Evolutionary conservation across 2,797 vertebrate genomes (phyloP).

Genomic region (Notamacropus eugenii): DNA sequence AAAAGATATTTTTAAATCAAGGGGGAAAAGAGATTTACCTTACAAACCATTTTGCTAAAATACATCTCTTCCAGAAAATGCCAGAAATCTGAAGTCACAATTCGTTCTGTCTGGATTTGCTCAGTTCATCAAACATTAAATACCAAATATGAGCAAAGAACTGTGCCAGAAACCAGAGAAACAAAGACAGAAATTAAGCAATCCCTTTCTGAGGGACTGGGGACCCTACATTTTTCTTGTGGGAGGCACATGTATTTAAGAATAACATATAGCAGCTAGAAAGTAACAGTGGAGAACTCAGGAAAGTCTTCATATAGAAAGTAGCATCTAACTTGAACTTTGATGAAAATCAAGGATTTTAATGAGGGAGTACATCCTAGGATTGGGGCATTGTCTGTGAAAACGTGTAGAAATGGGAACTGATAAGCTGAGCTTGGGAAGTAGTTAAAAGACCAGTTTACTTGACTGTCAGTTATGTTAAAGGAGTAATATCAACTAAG

Average conservation of each 20-base stretch:
- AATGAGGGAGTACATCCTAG: background rate
- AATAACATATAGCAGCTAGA: background rate
- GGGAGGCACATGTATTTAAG: background rate
- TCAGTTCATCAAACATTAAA: background rate
- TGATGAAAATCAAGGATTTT: background rate
- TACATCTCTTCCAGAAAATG: background rate
- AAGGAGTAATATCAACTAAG: background rate
- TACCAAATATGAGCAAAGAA: background rate
- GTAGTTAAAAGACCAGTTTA: background rate
- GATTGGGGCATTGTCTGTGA: background rate
- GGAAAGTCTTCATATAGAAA: background rate
- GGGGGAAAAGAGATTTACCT: background rate
- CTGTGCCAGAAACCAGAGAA: background rate
- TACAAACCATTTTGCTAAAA: background rate
- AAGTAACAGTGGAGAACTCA: background rate
- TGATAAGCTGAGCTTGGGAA: background rate
- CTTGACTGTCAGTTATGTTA: background rate
- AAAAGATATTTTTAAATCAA: background rate
- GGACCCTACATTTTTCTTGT: background rate
- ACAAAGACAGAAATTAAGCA: background rate
- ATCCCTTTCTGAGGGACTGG: background rate
- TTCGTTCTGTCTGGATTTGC: background rate
- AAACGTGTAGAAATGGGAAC: background rate
- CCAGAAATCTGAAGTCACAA: background rate
- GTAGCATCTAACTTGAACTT: background rate